Evolutionary conservation across 2,888 invertebrate genomes (phyloP).

Genomic region (Unio delphinus): DNA sequence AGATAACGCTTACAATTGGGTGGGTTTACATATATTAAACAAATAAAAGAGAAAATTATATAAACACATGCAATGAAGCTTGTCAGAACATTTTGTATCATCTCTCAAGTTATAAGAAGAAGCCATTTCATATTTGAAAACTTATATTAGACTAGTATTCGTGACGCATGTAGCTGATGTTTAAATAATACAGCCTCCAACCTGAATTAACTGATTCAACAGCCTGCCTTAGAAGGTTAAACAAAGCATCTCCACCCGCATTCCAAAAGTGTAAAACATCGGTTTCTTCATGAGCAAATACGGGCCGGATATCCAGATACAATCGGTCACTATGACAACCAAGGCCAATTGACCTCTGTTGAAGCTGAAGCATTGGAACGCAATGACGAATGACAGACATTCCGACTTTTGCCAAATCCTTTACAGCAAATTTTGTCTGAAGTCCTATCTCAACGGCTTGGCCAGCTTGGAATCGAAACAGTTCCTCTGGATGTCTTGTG

Average conservation of each 20-base stretch:
- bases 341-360: conserved; percentile 17
- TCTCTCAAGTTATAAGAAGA: no score
- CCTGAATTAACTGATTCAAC: conserved; percentile 5
- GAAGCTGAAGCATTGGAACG: conserved; percentile 11
- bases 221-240: conserved; percentile 4
- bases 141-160: no score
- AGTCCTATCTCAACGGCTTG: conserved; percentile 10
- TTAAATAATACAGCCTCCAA: not conserved
- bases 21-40: no score
- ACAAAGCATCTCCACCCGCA: conserved; percentile 4
- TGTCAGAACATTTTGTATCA: no score
- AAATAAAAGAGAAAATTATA: no score
- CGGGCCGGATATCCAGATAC: conserved; percentile 22
- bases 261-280: conserved; percentile 18
- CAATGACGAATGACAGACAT: conserved; percentile 10
- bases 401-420: conserved; percentile 5
- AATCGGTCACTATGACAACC: conserved; percentile 19
- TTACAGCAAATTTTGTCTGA: not conserved
- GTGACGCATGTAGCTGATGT: no score
- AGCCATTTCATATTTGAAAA: no score
- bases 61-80: no score
- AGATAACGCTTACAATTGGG: no score
- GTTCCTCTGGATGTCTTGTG: conserved; percentile 10
- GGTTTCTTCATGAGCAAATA: conserved; percentile 12
- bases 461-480: conserved; percentile 6